phyloP scores from a whole-genome alignment of 2,797 vertebrate species.

The Myripristis jacobus region DNA sequence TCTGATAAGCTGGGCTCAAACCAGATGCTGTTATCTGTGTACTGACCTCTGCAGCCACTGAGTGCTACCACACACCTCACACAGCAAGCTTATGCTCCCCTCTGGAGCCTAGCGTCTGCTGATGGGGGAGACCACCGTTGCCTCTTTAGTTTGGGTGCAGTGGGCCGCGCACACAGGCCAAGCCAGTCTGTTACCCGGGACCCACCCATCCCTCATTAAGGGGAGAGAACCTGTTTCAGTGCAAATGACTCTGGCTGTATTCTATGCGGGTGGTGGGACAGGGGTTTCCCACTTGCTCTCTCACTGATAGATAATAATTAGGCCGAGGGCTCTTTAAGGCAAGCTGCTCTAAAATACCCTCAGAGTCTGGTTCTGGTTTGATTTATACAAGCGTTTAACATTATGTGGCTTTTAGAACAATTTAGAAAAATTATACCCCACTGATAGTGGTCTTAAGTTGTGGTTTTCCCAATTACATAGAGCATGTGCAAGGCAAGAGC shows the following conservation, averaged over 20 bases:
- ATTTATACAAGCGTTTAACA: conserved; percentile 82
- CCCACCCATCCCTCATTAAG: conserved; percentile 70
- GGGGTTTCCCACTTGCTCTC: conserved; percentile 62
- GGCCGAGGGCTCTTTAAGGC: conserved; percentile 43
- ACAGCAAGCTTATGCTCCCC: conserved; percentile 57
- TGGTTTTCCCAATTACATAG: conserved; percentile 76
- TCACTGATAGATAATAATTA: conserved; percentile 77
- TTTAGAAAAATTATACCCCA: conserved; percentile 84
- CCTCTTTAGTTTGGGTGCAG: conserved; percentile 79
- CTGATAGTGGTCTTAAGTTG: conserved; percentile 80
- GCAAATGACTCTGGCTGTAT: conserved; percentile 59
- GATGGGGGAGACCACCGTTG: conserved; percentile 79
- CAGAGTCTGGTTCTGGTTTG: conserved; percentile 78
- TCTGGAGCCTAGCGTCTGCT: conserved; percentile 70
- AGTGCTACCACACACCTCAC: conserved; percentile 77
- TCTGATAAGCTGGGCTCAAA: conserved; percentile 72
- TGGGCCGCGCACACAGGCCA: conserved; percentile 72
- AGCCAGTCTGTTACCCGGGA: conserved; percentile 65
- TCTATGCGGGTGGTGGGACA: conserved; percentile 72
- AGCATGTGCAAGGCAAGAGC: conserved; percentile 70
- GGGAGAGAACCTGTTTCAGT: conserved; percentile 64
- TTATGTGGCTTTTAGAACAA: conserved; percentile 82
- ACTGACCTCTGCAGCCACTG: conserved; percentile 61
- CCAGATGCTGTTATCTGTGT: conserved; percentile 58
- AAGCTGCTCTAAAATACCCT: conserved; percentile 67